Conservation (phyloP, 2,888 invertebrate species). For the Melanostoma mellinum region DNA sequence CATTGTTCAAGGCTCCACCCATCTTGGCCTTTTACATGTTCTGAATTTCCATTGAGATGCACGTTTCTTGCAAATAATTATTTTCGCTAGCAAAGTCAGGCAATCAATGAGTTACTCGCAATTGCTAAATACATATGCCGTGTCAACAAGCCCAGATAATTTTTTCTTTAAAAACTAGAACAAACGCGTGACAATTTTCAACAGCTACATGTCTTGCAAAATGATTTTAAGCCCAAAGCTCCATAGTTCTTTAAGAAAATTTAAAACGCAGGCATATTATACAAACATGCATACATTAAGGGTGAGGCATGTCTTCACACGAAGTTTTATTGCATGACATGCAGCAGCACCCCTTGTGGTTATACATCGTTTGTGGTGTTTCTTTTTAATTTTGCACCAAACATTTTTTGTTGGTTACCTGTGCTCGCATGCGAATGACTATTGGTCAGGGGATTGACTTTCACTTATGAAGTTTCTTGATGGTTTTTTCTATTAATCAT, state of each 20-base stretch:
- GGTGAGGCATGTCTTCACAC: conserved; percentile 43
- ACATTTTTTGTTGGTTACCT: conserved; percentile 3
- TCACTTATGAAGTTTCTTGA: conserved; percentile 13
- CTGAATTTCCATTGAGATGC: background rate
- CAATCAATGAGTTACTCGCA: conserved; percentile 22
- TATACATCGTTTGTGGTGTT: conserved; percentile 29
- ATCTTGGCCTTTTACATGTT: background rate
- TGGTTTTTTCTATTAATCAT: conserved; percentile 23
- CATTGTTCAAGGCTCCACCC: too few species aligned
- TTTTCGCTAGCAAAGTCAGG: background rate
- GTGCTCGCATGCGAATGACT: conserved; percentile 27
- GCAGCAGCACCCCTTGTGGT: conserved; percentile 6
- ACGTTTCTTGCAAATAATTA: too few species aligned
- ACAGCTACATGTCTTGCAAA: conserved; percentile 36
- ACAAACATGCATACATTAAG: conserved; percentile 28
- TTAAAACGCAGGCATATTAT: conserved; percentile 24
- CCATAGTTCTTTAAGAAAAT: conserved; percentile 39
- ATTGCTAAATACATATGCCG: background rate
- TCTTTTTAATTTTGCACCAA: conserved; percentile 40
- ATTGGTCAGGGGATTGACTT: background rate
- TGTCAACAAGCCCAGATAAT: conserved; percentile 35
- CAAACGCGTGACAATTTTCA: conserved; percentile 37
- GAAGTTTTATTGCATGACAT: conserved; percentile 21
- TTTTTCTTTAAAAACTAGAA: conserved; percentile 25
- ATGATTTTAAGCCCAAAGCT: conserved; percentile 14